Percentiles rank a stretch among this genome's conserved stretches.
These are phyloP conservation scores for Ceyx melanurus DNA, from an alignment of 2,113 vertebrate genomes.

Conservation along the genomic window DNA sequence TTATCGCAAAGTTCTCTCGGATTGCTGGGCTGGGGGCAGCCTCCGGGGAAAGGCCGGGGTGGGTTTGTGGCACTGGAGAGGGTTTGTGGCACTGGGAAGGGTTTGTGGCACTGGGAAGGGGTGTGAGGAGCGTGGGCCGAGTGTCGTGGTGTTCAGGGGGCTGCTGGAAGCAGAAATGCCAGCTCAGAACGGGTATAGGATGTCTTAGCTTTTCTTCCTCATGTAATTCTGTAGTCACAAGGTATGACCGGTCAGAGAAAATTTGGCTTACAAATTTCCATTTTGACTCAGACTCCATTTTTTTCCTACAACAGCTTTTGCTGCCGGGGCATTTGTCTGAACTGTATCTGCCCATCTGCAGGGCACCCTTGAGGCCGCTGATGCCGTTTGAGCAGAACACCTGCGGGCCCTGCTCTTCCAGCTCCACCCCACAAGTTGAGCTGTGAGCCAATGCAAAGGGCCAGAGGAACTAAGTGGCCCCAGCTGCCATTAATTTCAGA, in stretches of 20 bases:
- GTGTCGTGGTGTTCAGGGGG: background rate
- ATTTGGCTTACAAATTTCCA: background rate
- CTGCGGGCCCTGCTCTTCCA: too few species aligned
- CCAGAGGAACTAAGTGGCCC: background rate
- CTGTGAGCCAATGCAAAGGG: background rate
- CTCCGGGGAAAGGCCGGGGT: background rate
- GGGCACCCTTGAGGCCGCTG: fast-evolving
- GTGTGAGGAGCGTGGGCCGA: background rate
- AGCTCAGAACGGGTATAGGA: background rate
- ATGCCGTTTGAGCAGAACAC: fast-evolving
- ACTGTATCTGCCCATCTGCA: fast-evolving
- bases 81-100: background rate
- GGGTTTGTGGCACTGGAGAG: background rate
- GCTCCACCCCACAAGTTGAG: fast-evolving
- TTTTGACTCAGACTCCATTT: background rate
- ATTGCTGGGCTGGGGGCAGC: background rate
- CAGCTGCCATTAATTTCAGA: background rate
- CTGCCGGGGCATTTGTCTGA: background rate
- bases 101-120: background rate
- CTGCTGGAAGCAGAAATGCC: conserved; percentile 5
- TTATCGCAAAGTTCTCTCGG: background rate
- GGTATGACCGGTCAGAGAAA: background rate
- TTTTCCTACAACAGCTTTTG: background rate
- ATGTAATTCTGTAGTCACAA: conserved; percentile 22
- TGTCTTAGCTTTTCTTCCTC: background rate